Percentiles rank a stretch among this genome's conserved stretches.
Evolutionary conservation across 2,888 invertebrate species (phyloP).

Genomic region (Lathronympha strigana): DNA sequence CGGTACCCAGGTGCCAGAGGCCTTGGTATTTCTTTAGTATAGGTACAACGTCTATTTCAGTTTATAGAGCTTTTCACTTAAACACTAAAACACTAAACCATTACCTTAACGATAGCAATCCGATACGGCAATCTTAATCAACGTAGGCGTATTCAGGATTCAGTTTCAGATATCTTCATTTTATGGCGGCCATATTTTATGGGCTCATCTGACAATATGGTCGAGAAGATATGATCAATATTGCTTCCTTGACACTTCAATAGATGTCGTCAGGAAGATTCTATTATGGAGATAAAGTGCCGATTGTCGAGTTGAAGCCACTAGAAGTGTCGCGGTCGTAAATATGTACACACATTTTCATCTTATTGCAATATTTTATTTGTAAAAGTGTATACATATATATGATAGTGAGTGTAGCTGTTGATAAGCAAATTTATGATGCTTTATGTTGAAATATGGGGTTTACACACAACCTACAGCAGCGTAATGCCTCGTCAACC

Average conservation of each 20-base stretch:
- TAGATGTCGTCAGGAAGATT: conserved; percentile 38
- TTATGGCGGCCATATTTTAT: conserved; percentile 50
- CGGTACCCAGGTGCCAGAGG: too few relatives aligned
- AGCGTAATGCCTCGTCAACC: not conserved
- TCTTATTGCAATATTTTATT: not conserved
- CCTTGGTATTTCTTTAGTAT: too few relatives aligned
- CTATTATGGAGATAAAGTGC: conserved; percentile 26
- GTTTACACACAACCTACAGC: not conserved
- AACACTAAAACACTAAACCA: conserved; percentile 18
- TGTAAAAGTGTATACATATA: not conserved
- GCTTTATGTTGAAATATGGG: conserved; percentile 6
- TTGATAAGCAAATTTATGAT: conserved; percentile 9
- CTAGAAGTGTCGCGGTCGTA: not conserved
- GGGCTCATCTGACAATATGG: conserved; percentile 47
- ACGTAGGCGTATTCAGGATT: conserved; percentile 41
- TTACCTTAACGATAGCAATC: conserved; percentile 29
- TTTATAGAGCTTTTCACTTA: conserved; percentile 12
- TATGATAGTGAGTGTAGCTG: not conserved
- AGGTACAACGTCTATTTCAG: not conserved
- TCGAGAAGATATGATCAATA: conserved; percentile 54
- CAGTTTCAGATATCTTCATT: conserved; percentile 46
- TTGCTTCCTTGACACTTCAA: conserved; percentile 44
- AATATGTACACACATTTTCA: not conserved
- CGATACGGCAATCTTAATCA: conserved; percentile 40
- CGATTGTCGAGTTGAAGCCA: conserved; percentile 9